phyloP scores from a whole-genome alignment of 2,113 vertebrate species.

The Mesembrinibis cayennensis region DNA sequence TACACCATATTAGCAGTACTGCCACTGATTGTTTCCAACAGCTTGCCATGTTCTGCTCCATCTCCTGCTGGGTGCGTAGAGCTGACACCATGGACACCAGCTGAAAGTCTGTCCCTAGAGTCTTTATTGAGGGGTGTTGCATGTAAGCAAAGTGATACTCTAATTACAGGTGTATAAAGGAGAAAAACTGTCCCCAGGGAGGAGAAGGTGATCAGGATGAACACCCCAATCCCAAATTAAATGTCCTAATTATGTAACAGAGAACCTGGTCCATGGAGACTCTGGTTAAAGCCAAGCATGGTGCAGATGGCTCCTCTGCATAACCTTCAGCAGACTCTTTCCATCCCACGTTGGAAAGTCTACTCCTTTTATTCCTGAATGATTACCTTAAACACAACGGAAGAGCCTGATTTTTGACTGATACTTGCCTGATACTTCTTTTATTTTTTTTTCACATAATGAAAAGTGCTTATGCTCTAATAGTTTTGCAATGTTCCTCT shows the following conservation, averaged over 20 bases:
- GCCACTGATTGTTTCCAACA: neutral
- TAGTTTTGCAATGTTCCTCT: neutral
- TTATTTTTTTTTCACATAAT: neutral
- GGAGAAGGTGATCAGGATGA: neutral
- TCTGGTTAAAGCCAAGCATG: neutral
- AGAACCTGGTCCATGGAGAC: neutral
- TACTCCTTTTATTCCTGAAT: neutral
- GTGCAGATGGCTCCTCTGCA: neutral
- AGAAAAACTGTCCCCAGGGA: neutral
- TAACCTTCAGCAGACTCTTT: neutral
- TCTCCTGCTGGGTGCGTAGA: accelerated
- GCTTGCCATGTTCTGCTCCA: neutral
- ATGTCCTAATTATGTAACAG: neutral
- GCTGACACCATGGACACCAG: neutral
- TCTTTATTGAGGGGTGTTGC: neutral
- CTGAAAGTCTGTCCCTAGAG: neutral
- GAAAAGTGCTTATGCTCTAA: neutral
- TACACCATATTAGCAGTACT: neutral
- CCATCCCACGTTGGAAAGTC: neutral
- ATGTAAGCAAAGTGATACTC: neutral
- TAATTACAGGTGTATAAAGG: neutral
- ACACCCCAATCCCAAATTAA: neutral
- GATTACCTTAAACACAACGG: neutral
- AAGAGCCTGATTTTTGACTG: neutral
- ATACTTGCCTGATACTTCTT: neutral